Base-by-base conservation (phyloP, 2,888 invertebrate species). In the Leucozona laternaria region DNA sequence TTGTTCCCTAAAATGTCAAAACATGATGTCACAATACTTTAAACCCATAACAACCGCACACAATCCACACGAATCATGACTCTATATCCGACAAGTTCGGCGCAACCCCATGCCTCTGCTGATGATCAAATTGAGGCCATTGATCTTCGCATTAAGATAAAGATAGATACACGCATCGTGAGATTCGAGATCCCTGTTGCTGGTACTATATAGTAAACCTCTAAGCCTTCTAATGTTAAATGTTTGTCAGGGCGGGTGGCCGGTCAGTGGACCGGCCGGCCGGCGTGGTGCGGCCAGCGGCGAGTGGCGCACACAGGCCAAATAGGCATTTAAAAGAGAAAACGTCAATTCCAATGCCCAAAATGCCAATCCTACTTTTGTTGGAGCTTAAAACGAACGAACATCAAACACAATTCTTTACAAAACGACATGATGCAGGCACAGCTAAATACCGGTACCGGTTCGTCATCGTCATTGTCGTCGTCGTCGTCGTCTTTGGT, bases 361-460 rank as follows among this genome's bases (percentile, higher is more conserved):
- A 82, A 82, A 86, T 73, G 85, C 85, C 85, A 85, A 85, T 85
- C 85, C 85, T 80, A 85, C 77, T 85, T 85, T 85, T 77, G 80
- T 77, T 80, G 66, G 40, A 4, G 37, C 60, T 81, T 31, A 79
- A 31, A 34, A n/a, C n/a, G n/a, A 81, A 68, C 68, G 77, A 80
- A 80, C 76, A 80, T 77, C 76, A 60, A 71, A 71, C 10, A 64
- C 50, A 73, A 40, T 68, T 50, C 40, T 55, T 57, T 40, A 15
- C 57, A 68, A 70, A 37, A 71, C 40, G 17, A 22, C 8, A 53
- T 28, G n/a, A 53, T 28, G 3, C 53, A 28, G 53, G 53, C 22
- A 25, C 13, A 53, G 20, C 28, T 31, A 60, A 22, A 58, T 72
- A 58, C 55, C 50, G 34, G 60, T 60, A 62, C 72, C 37, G 37